Evolutionary conservation across 2,888 invertebrate species (phyloP).

Genomic region (Odontocolon sp.): DNA sequence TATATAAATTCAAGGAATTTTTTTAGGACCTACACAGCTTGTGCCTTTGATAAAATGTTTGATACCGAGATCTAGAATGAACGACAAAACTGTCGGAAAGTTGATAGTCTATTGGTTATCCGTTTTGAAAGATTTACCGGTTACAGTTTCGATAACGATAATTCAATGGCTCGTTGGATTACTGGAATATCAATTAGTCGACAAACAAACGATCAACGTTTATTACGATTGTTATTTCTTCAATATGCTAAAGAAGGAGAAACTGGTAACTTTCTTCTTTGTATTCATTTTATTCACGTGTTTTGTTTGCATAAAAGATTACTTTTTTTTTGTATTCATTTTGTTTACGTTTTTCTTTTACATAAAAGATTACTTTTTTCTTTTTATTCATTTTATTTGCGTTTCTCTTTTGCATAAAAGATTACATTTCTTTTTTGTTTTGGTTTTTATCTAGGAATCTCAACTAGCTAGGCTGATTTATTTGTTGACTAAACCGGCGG

Average conservation of each 20-base stretch:
- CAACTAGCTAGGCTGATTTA: slow-evolving; percentile 74
- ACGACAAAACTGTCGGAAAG: slow-evolving; percentile 61
- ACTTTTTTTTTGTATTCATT: neutral
- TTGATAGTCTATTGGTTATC: slow-evolving; percentile 70
- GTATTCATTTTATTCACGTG: neutral
- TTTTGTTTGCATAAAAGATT: neutral
- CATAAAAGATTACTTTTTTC: slow-evolving; percentile 60
- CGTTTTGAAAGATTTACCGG: slow-evolving; percentile 59
- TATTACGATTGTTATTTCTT: slow-evolving; percentile 75
- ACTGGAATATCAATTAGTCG: slow-evolving; percentile 72
- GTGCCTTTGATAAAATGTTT: slow-evolving; percentile 73
- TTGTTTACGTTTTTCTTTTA: neutral
- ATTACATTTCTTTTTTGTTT: neutral
- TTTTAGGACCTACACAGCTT: slow-evolving; percentile 64
- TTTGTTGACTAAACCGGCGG: slow-evolving; percentile 75
- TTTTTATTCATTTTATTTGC: neutral
- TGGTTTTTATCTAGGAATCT: slow-evolving; percentile 64
- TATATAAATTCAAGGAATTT: too few species aligned
- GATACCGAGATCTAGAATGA: slow-evolving; percentile 69
- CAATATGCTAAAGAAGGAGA: slow-evolving; percentile 68
- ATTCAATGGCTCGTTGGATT: slow-evolving; percentile 73
- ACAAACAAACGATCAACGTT: slow-evolving; percentile 70
- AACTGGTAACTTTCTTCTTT: slow-evolving; percentile 66
- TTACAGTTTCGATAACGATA: slow-evolving; percentile 66
- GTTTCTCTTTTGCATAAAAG: neutral